phyloP scores from a whole-genome alignment of 30 jellyfish, hydroid and myxozoan genomes.

The Chironex yamaguchii region DNA sequence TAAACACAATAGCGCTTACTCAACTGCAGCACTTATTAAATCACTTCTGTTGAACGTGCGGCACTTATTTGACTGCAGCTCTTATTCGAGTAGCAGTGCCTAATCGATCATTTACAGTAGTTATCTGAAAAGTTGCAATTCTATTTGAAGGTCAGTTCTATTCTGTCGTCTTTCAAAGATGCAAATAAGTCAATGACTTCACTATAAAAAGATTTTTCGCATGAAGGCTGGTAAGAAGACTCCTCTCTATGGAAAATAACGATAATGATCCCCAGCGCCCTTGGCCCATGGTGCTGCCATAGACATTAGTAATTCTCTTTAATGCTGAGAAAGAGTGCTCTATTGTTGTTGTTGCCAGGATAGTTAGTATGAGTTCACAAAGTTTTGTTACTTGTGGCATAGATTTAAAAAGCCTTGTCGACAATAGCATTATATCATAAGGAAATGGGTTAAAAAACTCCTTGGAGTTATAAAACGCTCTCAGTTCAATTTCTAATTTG shows the following conservation, averaged over 20 bases:
- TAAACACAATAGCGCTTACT: too few species aligned
- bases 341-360: constrained; percentile 22
- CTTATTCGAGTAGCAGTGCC: too few species aligned
- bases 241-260: constrained; percentile 13
- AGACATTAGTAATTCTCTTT: constrained; percentile 19
- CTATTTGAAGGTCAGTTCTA: constrained; percentile 9
- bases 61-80: too few species aligned
- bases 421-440: background rate
- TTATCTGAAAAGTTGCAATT: too few species aligned
- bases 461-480: constrained; percentile 19
- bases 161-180: constrained; percentile 36
- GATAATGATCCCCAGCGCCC: constrained; percentile 11
- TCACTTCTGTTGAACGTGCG: too few species aligned
- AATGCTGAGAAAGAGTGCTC: constrained; percentile 49
- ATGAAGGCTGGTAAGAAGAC: constrained; percentile 8
- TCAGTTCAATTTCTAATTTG: constrained; percentile 13
- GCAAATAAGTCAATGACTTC: constrained; percentile 7
- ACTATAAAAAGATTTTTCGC: constrained; percentile 10
- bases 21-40: too few species aligned
- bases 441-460: constrained; percentile 19
- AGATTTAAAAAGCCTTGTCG: constrained; percentile 6
- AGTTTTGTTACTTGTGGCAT: constrained; percentile 49
- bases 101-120: too few species aligned
- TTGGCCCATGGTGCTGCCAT: constrained; percentile 23
- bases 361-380: constrained; percentile 30